Evolutionary conservation across 2,888 invertebrate species (phyloP).

Genomic region (Dynastes tityus): DNA sequence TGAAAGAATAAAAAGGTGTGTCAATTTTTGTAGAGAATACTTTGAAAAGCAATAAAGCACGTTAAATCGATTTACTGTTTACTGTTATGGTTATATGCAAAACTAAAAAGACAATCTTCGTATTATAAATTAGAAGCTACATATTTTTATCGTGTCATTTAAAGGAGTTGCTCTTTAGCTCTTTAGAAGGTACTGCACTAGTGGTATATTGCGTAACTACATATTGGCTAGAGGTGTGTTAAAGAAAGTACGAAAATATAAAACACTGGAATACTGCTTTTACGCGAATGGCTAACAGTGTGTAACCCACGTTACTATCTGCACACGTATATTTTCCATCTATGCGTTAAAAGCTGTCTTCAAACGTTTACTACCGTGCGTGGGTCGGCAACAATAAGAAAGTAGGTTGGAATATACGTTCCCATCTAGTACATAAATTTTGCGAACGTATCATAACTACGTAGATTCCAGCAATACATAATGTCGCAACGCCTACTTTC

Average conservation of each 20-base stretch:
- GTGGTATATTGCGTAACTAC: too few relatives aligned
- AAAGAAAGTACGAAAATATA: not conserved
- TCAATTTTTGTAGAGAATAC: too few relatives aligned
- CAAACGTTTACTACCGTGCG: slow-evolving; percentile 19
- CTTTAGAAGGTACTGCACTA: too few relatives aligned
- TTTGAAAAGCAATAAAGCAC: too few relatives aligned
- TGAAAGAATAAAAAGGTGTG: too few relatives aligned
- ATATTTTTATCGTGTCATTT: too few relatives aligned
- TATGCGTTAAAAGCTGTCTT: slow-evolving; percentile 12
- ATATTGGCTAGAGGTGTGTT: not conserved
- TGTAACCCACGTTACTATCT: not conserved
- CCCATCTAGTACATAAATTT: not conserved
- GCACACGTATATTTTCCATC: not conserved
- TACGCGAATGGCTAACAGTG: not conserved
- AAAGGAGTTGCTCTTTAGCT: too few relatives aligned
- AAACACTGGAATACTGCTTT: too few relatives aligned
- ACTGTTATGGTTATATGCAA: too few relatives aligned
- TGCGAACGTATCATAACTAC: not conserved
- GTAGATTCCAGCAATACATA: not conserved
- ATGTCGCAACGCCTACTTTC: not conserved
- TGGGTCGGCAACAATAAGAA: slow-evolving; percentile 9
- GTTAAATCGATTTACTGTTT: too few relatives aligned
- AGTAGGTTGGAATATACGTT: slow-evolving; percentile 4
- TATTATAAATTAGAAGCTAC: too few relatives aligned
- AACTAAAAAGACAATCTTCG: too few relatives aligned